Evolutionary conservation across 53 echinoderm and acorn worm genomes (phyloP), one percentile per base, ranked within the genome.

Genomic region (Luidia sarsii): DNA sequence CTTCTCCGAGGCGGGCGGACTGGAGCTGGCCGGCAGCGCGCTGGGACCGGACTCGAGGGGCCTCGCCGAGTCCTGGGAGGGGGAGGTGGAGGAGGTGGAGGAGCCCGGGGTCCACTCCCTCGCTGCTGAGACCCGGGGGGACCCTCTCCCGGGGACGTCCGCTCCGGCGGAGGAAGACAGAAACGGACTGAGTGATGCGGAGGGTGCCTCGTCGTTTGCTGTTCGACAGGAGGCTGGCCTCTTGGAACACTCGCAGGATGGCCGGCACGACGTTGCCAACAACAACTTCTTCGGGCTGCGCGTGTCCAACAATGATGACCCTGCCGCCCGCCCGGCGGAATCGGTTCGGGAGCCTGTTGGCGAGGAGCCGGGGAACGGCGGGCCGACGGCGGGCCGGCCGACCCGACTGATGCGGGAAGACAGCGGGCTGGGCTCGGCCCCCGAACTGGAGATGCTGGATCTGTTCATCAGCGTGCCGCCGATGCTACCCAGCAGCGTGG

Each of bases 351-450:
- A 37, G 10, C 41, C 60, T 9, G 36, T 13, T 22, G 39, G 14
- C 43, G 77, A 77, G 7, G 32, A 19, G 20, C 1, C 28, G 45
- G 29, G 24, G 77, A 60, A 31, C 41, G 41, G 41, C 41, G n/a
- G n/a, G n/a, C n/a, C n/a, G n/a, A n/a, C n/a, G n/a, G n/a, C n/a
- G 18, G 20, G 9, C 38, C 72, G 33, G 19, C 60, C 60, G 5
- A 54, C 59, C 10, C 60, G 61, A 29, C 18, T 77, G 60, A 77
- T 48, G 10, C 39, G 92, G 16, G 89, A 89, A 39, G 92, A 92
- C 83, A 92, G 92, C 70, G 92, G 92, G 18, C 57, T 92, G 39
- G 92, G 92, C 16, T 89, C 92, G 18, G 89, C 92, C 8, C 89
- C 92, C 5, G 82, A 92, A 20, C 73, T 89, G 19, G 89, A 89